phyloP scores from a whole-genome alignment of 2,888 invertebrate genomes.

The Apodemia hepburni region DNA sequence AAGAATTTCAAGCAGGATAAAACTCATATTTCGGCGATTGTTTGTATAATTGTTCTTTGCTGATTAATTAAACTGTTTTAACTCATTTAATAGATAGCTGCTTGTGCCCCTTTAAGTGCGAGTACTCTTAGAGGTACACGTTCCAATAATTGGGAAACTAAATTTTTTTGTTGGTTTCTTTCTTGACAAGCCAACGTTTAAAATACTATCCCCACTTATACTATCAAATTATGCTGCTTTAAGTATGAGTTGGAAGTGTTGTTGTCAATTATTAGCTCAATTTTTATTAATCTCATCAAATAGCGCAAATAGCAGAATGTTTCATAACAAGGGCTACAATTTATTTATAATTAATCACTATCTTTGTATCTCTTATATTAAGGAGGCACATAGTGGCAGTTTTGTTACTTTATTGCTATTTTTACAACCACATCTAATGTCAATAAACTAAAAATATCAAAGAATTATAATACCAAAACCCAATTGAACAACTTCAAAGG shows the following conservation, averaged over 20 bases:
- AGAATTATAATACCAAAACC: slow-evolving; percentile 42
- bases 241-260: neutral
- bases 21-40: too few species aligned
- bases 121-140: too few species aligned
- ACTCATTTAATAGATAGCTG: too few species aligned
- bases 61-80: too few species aligned
- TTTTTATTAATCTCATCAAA: neutral
- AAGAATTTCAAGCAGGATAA: too few species aligned
- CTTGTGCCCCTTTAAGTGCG: too few species aligned
- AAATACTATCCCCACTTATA: too few species aligned
- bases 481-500: slow-evolving; percentile 35
- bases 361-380: slow-evolving; percentile 38
- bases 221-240: neutral
- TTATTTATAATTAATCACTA: slow-evolving; percentile 23
- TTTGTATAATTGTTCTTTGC: too few species aligned
- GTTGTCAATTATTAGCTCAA: neutral
- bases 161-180: neutral
- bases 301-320: neutral
- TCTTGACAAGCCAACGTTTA: neutral
- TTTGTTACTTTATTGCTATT: slow-evolving; percentile 54
- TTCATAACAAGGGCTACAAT: neutral
- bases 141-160: too few species aligned
- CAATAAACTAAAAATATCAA: slow-evolving; percentile 39
- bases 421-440: slow-evolving; percentile 60
- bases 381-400: slow-evolving; percentile 79